Evolutionary conservation across 2,113 vertebrate genomes (phyloP), one percentile per base, ranked within the genome.

Genomic region (Brevimyrus niger): DNA sequence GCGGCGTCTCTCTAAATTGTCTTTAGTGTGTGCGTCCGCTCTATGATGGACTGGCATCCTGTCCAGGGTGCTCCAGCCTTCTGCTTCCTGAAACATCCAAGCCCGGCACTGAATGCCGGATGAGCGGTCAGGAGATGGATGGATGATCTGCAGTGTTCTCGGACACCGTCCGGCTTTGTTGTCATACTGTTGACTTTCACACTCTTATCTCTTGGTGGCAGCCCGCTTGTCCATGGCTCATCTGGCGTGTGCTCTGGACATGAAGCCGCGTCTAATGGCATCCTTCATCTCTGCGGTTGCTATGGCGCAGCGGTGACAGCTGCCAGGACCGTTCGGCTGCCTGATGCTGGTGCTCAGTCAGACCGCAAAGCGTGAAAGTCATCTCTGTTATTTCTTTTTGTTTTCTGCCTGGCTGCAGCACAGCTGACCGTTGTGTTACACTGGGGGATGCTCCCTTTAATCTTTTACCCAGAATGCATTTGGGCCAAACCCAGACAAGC

Each of bases 321-420:
- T 89, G 82, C 80, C 82, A 85, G 53, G 27, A 15, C 82, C 4
- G n/a, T 69, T 23, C 2, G 13, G 55, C 10, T 65, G 44, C 21
- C 55, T 9, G 27, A 53, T 58, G 88, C 11, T 80, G 35, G 69
- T 42, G 51, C 47, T 89, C 42, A 44, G 44, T 51, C 84, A n/a
- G 19, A 76, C 48, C 44, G 21, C 48, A 13, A 83, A 88, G 61
- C 80, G 47, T 89, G 89, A 88, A 92, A 65, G 42, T 93, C 90
- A 90, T 91, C 7, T 3, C 88, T 84, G 69, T 51, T 89, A 89
- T 4, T 89, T 73, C 73, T 9, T 88, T 90, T 55, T 87, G 46
- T 87, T 53, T 31, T 58, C 50, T 42, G 27, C 21, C 86, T 23
- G 51, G 51, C 50, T 38, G 38, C 86, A 19, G 27, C 17, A 47